phyloP scores from a whole-genome alignment of 2,888 invertebrate genomes.

The Lasioglossum figueresi region DNA sequence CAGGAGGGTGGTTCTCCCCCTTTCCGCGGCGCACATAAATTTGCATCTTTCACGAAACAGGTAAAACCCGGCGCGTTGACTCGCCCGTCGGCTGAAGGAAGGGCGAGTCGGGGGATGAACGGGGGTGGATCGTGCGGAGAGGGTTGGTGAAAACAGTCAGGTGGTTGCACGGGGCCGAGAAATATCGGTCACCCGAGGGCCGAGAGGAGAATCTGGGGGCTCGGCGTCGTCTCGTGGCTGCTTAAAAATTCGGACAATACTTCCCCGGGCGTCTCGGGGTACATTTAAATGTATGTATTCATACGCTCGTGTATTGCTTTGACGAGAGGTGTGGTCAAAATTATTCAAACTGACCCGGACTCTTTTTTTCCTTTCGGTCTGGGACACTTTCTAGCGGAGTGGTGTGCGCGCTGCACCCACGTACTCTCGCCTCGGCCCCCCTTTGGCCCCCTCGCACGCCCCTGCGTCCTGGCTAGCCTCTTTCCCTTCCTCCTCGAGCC shows the following conservation, averaged over 20 bases:
- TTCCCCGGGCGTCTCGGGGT: constrained; percentile 74
- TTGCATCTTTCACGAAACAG: constrained; percentile 67
- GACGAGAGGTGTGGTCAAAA: constrained; percentile 84
- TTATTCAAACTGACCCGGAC: constrained; percentile 84
- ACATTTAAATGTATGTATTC: constrained; percentile 84
- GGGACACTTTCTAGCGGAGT: constrained; percentile 81
- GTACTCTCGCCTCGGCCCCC: constrained; percentile 54
- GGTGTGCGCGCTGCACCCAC: constrained; percentile 78
- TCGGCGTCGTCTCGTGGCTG: constrained; percentile 44
- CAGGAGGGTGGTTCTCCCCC: not conserved
- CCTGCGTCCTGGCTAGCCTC: constrained; percentile 8
- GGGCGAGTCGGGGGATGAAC: not conserved
- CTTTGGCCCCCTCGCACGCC: constrained; percentile 14
- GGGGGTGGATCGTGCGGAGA: not conserved
- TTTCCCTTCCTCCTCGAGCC: constrained; percentile 5
- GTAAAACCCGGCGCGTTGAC: constrained; percentile 42
- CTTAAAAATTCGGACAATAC: constrained; percentile 82
- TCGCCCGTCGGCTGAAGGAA: too few species aligned
- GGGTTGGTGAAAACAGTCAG: constrained; percentile 41
- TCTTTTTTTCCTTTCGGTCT: constrained; percentile 77
- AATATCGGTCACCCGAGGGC: constrained; percentile 67
- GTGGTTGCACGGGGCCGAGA: constrained; percentile 51
- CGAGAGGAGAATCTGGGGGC: constrained; percentile 3
- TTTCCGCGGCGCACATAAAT: constrained; percentile 61
- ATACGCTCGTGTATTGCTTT: constrained; percentile 82